Evolutionary conservation across 2,797 vertebrate genomes (phyloP).

Genomic region (Merluccius polli): DNA sequence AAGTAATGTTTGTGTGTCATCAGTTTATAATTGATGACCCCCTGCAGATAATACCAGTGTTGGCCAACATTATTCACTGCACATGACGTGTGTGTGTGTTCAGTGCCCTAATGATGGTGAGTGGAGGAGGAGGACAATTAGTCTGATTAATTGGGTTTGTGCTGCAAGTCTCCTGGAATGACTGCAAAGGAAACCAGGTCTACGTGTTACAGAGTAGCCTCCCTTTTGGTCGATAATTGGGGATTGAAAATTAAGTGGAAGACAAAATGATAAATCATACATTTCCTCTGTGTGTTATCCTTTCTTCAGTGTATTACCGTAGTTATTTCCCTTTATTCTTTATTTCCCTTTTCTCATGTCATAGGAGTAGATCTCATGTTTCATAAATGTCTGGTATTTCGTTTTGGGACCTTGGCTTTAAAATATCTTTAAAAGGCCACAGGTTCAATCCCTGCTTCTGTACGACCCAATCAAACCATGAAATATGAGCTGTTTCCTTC

Average conservation of each 20-base stretch:
- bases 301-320: neutral
- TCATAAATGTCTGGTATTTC: neutral
- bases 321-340: neutral
- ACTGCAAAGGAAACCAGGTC: slow-evolving; percentile 24
- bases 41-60: slow-evolving; percentile 62
- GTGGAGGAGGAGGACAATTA: slow-evolving; percentile 34
- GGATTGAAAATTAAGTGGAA: neutral
- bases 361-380: neutral
- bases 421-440: neutral
- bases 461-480: neutral
- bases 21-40: slow-evolving; percentile 58
- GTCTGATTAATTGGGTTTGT: slow-evolving; percentile 46
- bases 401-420: neutral
- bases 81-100: slow-evolving; percentile 35
- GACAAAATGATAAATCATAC: neutral
- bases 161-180: slow-evolving; percentile 35
- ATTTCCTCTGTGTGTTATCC: neutral
- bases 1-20: slow-evolving; percentile 46
- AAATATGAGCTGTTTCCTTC: too few relatives aligned
- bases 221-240: neutral
- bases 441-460: neutral
- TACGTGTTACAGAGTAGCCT: neutral
- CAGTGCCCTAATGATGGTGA: neutral
- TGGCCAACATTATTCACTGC: slow-evolving; percentile 59
- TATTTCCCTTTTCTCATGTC: neutral